Base-by-base conservation (phyloP, 2,113 vertebrate species). In the Neodontobutis hainanensis region DNA sequence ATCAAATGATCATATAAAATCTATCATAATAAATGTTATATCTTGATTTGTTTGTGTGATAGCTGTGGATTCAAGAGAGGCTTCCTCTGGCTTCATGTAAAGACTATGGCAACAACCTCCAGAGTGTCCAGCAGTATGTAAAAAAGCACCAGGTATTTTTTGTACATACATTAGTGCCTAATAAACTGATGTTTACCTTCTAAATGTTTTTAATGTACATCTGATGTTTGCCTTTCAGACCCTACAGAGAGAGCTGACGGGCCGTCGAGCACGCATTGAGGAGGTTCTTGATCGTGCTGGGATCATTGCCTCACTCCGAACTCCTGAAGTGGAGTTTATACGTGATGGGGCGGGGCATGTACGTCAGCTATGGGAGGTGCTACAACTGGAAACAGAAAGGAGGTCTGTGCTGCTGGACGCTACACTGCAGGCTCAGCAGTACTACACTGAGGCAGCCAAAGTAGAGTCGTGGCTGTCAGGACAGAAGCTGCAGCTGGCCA, bases 61-160 rank as follows among this genome's bases (percentile, higher is more conserved):
- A 98, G 96, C 75, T 98, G 80, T 98, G 96, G 96, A 95, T 98
- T 80, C 94, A 94, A 27, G 96, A 97, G 70, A 90, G 94, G 55
- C 92, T 95, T 47, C 94, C 95, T 2, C 60, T 95, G 85, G 95
- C 96, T 3, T 91, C 93, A 56, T 96, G 94, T 73, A 94, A 92
- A 14, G 96, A 98, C 65, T 95, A 96, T 4, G 96, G 96, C 42
- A 95, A 91, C 68, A 95, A 94, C 85, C 90, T 97, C 48, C 95
- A 94, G 68, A 94, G 92, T 2, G 94, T 95, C 8, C 95, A 97
- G 88, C 94, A 96, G 40, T 93, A 96, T 52, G 93, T 95, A 10
- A 95, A 96, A 86, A 96, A 92, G 83, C 96, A 97, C 75, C 94
- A 96, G 94, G 96, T 95, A 68, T 70, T 65, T 62, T 32, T 60